Conservation (phyloP, 2,113 vertebrate genomes). For the Taxidea taxus region DNA sequence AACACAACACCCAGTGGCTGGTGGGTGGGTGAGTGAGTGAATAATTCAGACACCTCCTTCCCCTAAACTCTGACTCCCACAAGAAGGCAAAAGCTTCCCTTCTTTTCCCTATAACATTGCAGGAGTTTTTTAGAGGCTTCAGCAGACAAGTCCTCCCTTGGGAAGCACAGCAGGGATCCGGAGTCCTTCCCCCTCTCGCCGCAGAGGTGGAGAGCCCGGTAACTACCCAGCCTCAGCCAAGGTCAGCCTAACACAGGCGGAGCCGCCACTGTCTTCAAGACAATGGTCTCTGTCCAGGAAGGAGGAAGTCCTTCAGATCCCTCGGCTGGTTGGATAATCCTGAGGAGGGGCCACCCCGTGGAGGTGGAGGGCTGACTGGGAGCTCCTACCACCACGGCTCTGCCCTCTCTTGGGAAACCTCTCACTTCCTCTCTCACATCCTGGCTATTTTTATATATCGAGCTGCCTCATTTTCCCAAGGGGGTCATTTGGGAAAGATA, state of each 20-base stretch:
- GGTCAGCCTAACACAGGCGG: neutral
- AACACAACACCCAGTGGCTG: too few relatives aligned
- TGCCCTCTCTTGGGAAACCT: conserved; percentile 23
- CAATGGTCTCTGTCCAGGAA: neutral
- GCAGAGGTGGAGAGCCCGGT: neutral
- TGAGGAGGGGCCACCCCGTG: fast-evolving
- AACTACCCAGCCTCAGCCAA: neutral
- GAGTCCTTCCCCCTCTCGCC: fast-evolving
- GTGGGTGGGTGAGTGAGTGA: neutral
- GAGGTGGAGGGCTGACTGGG: neutral
- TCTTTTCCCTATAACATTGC: neutral
- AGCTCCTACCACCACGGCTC: neutral
- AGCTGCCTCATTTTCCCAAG: conserved; percentile 65
- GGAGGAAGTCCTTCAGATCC: neutral
- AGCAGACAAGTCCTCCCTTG: neutral
- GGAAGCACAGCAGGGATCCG: neutral
- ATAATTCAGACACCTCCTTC: neutral
- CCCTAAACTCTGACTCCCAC: neutral
- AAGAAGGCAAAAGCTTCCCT: neutral
- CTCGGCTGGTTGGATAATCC: neutral
- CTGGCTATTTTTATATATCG: conserved; percentile 44
- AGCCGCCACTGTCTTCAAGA: neutral
- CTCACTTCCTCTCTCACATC: conserved; percentile 49
- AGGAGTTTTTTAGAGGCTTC: too few relatives aligned
- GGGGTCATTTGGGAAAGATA: conserved; percentile 69